Evolutionary conservation across 2,113 vertebrate species (phyloP), one percentile per base, ranked within the genome.

Genomic region (Xiphias gladius): DNA sequence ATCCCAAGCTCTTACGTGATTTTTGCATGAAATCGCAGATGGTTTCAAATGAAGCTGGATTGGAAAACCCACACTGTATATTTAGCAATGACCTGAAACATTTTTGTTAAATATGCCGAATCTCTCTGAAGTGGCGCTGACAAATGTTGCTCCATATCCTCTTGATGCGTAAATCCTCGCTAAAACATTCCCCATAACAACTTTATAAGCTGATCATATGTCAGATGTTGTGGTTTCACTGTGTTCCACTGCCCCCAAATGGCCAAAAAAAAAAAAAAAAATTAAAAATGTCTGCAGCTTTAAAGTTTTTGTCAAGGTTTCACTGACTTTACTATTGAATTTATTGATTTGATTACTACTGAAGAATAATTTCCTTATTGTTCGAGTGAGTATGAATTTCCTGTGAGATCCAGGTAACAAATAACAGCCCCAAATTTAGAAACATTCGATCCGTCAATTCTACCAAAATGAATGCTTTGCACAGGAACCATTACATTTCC

Each of bases 201-300:
- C 37, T 39, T 39, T 10, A 39, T 39, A 14, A 46, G 7, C 10
- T 16, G 2, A 46, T 16, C 4, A 46, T 50, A 35, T 35, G 12
- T n/a, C 12, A 30, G 24, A 46, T 62, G 28, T 32, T 35, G 3
- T 35, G 22, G 14, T 73, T 73, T n/a, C 6, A 46, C 9, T 5
- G n/a, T 41, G 9, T 8, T 20, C 13, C 22, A 32, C 30, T 9
- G 76, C 70, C 30, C 65, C 30, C 12, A 24, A 43, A 57, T 76
- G 71, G 65, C 58, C 26, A 70, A 41, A 59, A 67, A 41, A 52
- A 67, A 46, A 74, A 59, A 59, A 35, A 35, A 35, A 35, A 35
- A n/a, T 13, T 28, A 14, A n/a, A n/a, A n/a, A n/a, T n/a, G n/a
- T n/a, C 22, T 58, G 24, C 5, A 54, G 32, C n/a, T 83, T 30